A percentile compares a stretch with the other conserved stretches of the same genome.
Evolutionary conservation across 2,888 invertebrate species (phyloP).

Genomic region (Metalampra italica): DNA sequence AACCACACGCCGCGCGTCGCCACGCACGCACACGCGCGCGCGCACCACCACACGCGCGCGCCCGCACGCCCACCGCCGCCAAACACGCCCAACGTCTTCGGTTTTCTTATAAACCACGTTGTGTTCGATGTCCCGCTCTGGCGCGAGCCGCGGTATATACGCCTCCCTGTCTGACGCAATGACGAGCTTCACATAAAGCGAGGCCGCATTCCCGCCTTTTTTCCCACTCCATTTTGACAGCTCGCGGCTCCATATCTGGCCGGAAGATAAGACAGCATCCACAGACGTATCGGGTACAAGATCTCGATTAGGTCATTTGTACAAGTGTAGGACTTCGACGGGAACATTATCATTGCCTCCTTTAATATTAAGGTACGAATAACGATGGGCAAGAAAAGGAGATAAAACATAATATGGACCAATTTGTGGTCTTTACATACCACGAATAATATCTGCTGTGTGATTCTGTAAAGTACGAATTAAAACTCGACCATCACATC

Average conservation of each 20-base stretch:
- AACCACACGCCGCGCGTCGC: slow-evolving; percentile 40
- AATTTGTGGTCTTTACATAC: no score
- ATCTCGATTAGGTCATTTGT: slow-evolving; percentile 6
- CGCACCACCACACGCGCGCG: slow-evolving; percentile 49
- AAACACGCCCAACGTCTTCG: slow-evolving; percentile 79
- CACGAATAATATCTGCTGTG: no score
- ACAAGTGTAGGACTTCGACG: background rate
- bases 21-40: slow-evolving; percentile 38
- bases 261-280: slow-evolving; percentile 71
- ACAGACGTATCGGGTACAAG: slow-evolving; percentile 32
- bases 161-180: slow-evolving; percentile 65
- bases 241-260: slow-evolving; percentile 79
- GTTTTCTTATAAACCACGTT: slow-evolving; percentile 79
- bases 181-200: slow-evolving; percentile 78
- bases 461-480: no score
- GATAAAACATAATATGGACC: no score
- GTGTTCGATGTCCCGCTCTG: slow-evolving; percentile 64
- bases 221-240: slow-evolving; percentile 80
- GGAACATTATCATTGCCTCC: background rate
- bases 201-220: slow-evolving; percentile 79
- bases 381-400: no score
- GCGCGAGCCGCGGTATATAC: slow-evolving; percentile 22
- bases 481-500: no score
- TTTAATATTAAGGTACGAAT: no score
- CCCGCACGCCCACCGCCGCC: slow-evolving; percentile 76